These are phyloP conservation scores for Plagodis pulveraria DNA, from an alignment of 2,888 invertebrate species.

Conservation along the genomic window DNA sequence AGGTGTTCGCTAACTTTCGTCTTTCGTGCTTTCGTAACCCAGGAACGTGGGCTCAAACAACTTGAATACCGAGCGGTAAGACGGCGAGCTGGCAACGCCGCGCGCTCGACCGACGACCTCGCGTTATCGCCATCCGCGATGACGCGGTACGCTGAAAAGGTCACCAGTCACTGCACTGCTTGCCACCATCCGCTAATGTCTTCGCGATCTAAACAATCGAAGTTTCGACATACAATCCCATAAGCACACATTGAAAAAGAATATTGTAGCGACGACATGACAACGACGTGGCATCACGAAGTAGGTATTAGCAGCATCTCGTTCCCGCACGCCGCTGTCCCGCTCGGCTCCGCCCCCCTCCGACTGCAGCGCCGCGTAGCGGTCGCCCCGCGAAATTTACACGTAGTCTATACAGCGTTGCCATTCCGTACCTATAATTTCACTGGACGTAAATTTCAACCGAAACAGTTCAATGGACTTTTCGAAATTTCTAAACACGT, in stretches of 20 bases:
- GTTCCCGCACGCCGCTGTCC: conserved; percentile 64
- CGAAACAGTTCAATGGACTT: conserved; percentile 85
- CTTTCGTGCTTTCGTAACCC: conserved; percentile 53
- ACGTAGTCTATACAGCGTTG: conserved; percentile 81
- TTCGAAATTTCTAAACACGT: conserved; percentile 78
- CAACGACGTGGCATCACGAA: conserved; percentile 42
- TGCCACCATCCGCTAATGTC: conserved; percentile 68
- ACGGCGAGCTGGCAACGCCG: conserved; percentile 76
- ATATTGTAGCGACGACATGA: conserved; percentile 56
- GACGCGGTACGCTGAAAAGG: conserved; percentile 77
- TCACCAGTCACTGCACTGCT: conserved; percentile 68
- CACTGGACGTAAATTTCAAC: conserved; percentile 84
- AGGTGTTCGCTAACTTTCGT: conserved; percentile 66
- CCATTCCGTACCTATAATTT: conserved; percentile 85
- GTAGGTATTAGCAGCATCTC: conserved; percentile 51
- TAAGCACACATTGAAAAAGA: conserved; percentile 68
- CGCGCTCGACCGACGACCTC: conserved; percentile 79
- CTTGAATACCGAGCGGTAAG: conserved; percentile 59
- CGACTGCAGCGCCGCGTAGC: conserved; percentile 72
- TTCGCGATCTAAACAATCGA: conserved; percentile 74
- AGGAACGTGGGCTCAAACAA: conserved; percentile 59
- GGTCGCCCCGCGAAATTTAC: conserved; percentile 70
- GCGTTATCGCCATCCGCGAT: conserved; percentile 76
- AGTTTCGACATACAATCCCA: conserved; percentile 71
- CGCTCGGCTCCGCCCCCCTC: conserved; percentile 75